Conservation (phyloP, 2,113 vertebrate species). For the Chrysemys picta region DNA sequence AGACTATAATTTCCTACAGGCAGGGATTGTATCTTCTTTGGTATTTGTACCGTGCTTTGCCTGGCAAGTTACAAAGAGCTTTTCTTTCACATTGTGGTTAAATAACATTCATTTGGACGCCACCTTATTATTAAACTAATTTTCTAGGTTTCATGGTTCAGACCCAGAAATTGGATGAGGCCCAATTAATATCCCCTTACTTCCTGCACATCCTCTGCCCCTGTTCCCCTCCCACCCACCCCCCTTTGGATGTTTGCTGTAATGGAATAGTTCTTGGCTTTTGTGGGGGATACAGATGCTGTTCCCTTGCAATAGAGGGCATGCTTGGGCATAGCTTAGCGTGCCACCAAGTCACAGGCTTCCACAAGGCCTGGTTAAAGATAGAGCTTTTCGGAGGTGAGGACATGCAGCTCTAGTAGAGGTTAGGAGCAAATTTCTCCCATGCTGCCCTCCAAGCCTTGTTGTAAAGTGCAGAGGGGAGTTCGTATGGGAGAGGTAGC, state of each 20-base stretch:
- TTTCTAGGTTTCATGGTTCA: neutral
- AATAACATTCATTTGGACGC: neutral
- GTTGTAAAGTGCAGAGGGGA: too few species aligned
- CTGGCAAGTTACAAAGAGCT: too few species aligned
- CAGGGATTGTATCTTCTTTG: neutral
- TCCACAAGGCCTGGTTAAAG: neutral
- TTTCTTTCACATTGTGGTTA: neutral
- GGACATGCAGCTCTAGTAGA: neutral
- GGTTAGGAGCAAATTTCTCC: neutral
- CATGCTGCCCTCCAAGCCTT: neutral
- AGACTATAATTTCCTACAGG: neutral
- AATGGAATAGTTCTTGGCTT: neutral
- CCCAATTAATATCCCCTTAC: neutral
- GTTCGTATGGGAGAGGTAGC: too few species aligned
- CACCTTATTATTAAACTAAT: neutral
- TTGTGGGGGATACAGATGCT: neutral
- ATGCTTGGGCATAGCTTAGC: neutral
- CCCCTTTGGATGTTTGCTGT: neutral
- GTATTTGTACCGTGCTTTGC: neutral
- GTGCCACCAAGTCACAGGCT: neutral
- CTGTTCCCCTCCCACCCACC: rapidly evolving
- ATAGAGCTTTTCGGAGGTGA: neutral
- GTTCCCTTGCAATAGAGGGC: neutral
- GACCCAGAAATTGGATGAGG: neutral
- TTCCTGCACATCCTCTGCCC: neutral